Evolutionary conservation across 2,888 invertebrate genomes (phyloP).

Genomic region (Noctua janthina): DNA sequence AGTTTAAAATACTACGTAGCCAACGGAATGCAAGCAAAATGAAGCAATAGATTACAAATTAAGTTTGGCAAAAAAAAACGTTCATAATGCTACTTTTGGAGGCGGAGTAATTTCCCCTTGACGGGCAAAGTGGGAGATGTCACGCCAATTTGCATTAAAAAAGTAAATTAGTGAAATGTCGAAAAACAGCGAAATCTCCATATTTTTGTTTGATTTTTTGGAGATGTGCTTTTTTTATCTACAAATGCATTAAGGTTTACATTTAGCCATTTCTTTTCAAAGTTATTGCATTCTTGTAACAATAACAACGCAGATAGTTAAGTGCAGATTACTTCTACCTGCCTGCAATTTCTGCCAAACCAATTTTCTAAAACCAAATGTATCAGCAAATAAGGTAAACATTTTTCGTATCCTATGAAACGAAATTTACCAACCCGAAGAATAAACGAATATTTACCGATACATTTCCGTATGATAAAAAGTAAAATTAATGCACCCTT

Average conservation of each 20-base stretch:
- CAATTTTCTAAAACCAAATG: background rate
- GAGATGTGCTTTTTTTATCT: background rate
- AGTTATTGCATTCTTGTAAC: background rate
- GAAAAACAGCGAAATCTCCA: background rate
- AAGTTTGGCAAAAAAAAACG: slow-evolving; percentile 43
- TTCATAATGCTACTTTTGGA: slow-evolving; percentile 30
- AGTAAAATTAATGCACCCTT: slow-evolving; percentile 61
- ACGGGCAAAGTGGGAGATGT: slow-evolving; percentile 55
- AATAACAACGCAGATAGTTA: background rate
- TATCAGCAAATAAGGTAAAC: background rate
- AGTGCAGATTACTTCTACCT: too few relatives aligned
- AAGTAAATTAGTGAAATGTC: slow-evolving; percentile 9
- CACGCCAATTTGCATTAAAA: slow-evolving; percentile 58
- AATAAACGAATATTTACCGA: slow-evolving; percentile 9
- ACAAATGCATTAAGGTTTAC: background rate
- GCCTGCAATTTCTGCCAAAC: background rate
- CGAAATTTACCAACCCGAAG: slow-evolving; percentile 8
- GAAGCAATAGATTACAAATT: slow-evolving; percentile 55
- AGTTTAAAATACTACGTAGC: slow-evolving; percentile 40
- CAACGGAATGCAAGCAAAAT: slow-evolving; percentile 50
- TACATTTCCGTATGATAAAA: slow-evolving; percentile 36
- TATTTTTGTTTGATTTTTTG: background rate
- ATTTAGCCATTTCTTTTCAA: background rate
- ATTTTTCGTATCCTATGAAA: background rate
- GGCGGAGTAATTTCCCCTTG: slow-evolving; percentile 34